phyloP scores from a whole-genome alignment of 2,113 vertebrate species.

The Apodemus speciosus region DNA sequence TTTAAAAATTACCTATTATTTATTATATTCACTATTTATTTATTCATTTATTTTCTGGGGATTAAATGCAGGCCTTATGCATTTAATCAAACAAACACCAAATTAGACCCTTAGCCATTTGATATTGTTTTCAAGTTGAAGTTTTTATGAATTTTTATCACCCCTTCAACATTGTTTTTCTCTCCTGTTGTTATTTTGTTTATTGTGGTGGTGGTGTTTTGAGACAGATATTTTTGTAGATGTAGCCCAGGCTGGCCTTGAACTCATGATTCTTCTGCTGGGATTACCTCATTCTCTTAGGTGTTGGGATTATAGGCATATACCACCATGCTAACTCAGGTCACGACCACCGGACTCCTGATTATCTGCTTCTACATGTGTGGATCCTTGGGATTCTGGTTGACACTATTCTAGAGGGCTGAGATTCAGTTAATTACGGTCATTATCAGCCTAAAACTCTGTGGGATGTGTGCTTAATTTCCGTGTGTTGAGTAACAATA shows the following conservation, averaged over 20 bases:
- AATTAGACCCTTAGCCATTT: neutral
- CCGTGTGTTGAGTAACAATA: neutral
- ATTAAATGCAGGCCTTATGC: neutral
- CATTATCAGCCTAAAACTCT: neutral
- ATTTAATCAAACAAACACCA: too few species aligned
- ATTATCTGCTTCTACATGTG: neutral
- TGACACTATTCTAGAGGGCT: neutral
- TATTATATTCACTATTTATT: neutral
- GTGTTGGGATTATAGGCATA: neutral
- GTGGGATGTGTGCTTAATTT: neutral
- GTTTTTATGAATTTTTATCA: conserved; percentile 40
- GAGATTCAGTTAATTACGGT: conserved; percentile 33
- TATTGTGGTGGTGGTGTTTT: neutral
- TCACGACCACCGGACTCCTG: neutral
- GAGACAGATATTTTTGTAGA: neutral
- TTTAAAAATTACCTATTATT: conserved; percentile 42
- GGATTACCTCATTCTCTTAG: neutral
- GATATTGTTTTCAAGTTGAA: conserved; percentile 24
- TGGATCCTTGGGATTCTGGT: neutral
- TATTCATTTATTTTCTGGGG: neutral
- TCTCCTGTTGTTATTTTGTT: neutral
- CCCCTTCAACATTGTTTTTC: neutral
- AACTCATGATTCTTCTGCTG: neutral
- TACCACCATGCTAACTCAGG: neutral
- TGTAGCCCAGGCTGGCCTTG: neutral